A percentile compares a stretch with the other conserved stretches of the same genome.
Evolutionary conservation across 2,113 vertebrate species (phyloP).

Genomic region (Vidua macroura): DNA sequence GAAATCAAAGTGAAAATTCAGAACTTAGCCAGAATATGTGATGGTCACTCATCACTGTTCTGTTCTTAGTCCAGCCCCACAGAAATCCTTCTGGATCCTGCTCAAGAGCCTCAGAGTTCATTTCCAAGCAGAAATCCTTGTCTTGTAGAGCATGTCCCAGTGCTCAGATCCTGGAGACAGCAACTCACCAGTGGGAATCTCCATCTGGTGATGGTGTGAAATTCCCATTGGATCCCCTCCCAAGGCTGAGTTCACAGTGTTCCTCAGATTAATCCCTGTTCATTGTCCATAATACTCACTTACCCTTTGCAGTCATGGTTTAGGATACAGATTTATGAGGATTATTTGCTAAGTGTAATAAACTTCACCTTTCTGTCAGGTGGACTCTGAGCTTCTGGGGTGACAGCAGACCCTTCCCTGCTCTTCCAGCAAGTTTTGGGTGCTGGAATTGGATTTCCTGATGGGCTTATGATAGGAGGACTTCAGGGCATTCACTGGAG

Average conservation of each 20-base stretch:
- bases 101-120: background rate
- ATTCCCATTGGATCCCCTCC: background rate
- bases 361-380: background rate
- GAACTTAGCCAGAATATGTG: background rate
- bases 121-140: background rate
- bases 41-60: background rate
- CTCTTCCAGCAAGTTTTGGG: background rate
- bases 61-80: background rate
- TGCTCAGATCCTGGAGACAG: background rate
- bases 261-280: background rate
- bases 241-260: background rate
- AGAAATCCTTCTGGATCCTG: background rate
- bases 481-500: background rate
- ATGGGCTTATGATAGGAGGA: rapidly evolving
- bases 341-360: background rate
- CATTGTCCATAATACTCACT: background rate
- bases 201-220: background rate
- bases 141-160: background rate
- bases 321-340: background rate
- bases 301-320: background rate
- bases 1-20: background rate
- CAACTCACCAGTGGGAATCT: rapidly evolving
- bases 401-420: background rate
- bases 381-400: background rate
- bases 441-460: background rate